Conservation (phyloP, 2,888 invertebrate species). For the Standfussiana lucernea region DNA sequence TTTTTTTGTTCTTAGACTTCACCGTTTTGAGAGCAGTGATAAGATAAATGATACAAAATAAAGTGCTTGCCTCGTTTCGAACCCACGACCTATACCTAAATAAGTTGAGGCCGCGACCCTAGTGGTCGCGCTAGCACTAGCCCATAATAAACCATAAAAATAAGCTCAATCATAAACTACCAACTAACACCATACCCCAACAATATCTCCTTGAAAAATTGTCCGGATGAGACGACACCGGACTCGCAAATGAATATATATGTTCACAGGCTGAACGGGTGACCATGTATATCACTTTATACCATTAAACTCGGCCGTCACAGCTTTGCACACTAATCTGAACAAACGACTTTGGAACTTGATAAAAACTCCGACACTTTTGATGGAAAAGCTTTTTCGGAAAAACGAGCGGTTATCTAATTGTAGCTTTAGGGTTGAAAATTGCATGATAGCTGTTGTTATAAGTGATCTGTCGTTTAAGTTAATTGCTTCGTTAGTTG, state of each 20-base stretch:
- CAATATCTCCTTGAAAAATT: conserved; percentile 68
- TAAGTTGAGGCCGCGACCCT: not conserved
- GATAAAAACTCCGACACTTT: conserved; percentile 66
- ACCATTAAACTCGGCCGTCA: conserved; percentile 66
- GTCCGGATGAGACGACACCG: conserved; percentile 48
- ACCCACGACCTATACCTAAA: not conserved
- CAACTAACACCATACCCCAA: conserved; percentile 1
- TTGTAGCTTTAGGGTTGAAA: conserved; percentile 33
- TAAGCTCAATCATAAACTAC: not conserved
- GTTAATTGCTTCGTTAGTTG: not conserved
- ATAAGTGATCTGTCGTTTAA: too few species aligned
- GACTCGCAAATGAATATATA: conserved; percentile 69
- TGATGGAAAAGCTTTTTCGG: conserved; percentile 57
- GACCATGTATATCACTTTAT: conserved; percentile 69
- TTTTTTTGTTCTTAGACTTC: too few species aligned
- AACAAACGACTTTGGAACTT: conserved; percentile 68
- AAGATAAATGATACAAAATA: too few species aligned
- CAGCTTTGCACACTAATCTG: conserved; percentile 66
- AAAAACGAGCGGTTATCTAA: conserved; percentile 44
- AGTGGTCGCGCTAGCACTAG: too few species aligned
- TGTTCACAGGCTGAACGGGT: conserved; percentile 47
- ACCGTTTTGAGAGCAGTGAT: too few species aligned
- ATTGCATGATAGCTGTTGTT: not conserved
- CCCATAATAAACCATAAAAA: not conserved
- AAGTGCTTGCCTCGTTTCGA: not conserved